These are phyloP conservation scores for Hanleya hanleyi DNA, from an alignment of 2,888 invertebrate genomes.

Conservation along the genomic window DNA sequence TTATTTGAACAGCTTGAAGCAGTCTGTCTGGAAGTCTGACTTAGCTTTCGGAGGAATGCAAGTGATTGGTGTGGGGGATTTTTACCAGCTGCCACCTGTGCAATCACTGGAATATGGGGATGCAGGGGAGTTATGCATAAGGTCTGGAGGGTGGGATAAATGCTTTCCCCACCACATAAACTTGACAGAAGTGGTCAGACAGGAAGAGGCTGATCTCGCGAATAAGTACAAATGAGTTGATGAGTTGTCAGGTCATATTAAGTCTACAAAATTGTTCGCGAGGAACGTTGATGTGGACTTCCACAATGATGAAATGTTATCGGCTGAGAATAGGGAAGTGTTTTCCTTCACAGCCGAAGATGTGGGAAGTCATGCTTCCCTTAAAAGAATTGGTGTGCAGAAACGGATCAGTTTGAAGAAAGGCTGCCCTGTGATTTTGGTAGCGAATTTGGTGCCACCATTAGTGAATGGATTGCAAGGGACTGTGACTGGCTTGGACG, in stretches of 20 bases:
- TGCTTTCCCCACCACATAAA: background rate
- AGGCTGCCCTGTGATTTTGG: background rate
- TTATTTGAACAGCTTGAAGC: background rate
- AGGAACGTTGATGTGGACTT: no score
- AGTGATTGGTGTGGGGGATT: background rate
- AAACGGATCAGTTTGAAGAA: background rate
- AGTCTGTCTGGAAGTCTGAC: background rate
- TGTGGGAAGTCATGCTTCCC: background rate
- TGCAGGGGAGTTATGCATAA: background rate
- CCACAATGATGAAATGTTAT: background rate
- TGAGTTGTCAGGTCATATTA: background rate
- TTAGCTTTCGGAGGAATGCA: background rate
- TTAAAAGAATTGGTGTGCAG: background rate
- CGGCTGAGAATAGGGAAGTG: background rate
- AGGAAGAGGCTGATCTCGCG: background rate
- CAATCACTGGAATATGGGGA: background rate
- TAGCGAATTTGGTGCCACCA: background rate
- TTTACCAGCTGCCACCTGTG: background rate
- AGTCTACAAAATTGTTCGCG: no score
- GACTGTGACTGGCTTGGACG: background rate
- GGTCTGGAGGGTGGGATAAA: background rate
- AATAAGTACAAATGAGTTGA: conserved; percentile 9
- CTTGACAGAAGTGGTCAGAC: background rate
- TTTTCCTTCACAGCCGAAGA: background rate
- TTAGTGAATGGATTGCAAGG: conserved; percentile 14